These are phyloP conservation scores for Thalassoma bifasciatum DNA, from an alignment of 2,113 vertebrate species.

Conservation along the genomic window DNA sequence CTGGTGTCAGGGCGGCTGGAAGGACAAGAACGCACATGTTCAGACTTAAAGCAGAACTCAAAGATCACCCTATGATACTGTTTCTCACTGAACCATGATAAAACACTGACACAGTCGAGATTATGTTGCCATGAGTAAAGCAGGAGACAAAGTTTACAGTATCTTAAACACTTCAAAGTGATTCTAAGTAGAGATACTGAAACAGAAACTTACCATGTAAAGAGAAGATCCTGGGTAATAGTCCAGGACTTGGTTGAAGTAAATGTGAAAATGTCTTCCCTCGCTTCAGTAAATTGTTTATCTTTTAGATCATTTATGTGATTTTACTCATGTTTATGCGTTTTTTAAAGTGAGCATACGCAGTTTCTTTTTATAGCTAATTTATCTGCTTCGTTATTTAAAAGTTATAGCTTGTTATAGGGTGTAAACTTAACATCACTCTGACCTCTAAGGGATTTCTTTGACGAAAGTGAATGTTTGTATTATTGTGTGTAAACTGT, in stretches of 20 bases:
- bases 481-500: neutral
- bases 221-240: slow-evolving; percentile 59
- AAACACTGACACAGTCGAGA: slow-evolving; percentile 3
- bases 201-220: slow-evolving; percentile 73
- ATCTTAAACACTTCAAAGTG: slow-evolving; percentile 2
- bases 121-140: slow-evolving; percentile 2
- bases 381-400: slow-evolving; percentile 37
- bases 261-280: slow-evolving; percentile 43
- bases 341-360: slow-evolving; percentile 7
- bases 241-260: slow-evolving; percentile 55
- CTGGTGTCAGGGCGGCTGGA: slow-evolving; percentile 91
- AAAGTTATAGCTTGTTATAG: neutral
- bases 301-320: slow-evolving; percentile 2
- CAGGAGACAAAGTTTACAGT: neutral
- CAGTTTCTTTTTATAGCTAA: neutral
- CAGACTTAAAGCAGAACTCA: neutral
- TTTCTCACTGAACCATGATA: neutral
- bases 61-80: neutral
- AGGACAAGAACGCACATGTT: slow-evolving; percentile 44
- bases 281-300: slow-evolving; percentile 27
- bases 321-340: slow-evolving; percentile 35
- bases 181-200: slow-evolving; percentile 26
- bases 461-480: neutral
- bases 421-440: neutral
- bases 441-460: neutral